These are phyloP conservation scores for Trachemys scripta DNA, from an alignment of 2,113 vertebrate species.

Conservation along the genomic window DNA sequence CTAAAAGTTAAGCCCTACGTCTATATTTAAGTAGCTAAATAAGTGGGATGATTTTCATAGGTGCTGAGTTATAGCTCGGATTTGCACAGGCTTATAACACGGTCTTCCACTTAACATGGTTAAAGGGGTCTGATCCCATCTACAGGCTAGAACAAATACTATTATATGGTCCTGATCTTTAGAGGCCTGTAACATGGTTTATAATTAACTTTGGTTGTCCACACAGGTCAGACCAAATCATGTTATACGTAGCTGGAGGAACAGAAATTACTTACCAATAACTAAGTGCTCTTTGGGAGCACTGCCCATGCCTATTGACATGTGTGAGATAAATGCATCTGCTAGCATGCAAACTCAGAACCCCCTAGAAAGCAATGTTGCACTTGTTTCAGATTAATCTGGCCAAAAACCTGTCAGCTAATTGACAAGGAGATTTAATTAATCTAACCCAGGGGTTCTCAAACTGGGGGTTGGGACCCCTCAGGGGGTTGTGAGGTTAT, in stretches of 20 bases:
- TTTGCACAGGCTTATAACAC: not conserved
- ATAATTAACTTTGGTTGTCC: not conserved
- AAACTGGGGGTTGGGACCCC: too few species aligned
- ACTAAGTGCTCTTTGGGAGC: not conserved
- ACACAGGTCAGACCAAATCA: not conserved
- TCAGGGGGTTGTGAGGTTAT: too few species aligned
- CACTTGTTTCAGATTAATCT: not conserved
- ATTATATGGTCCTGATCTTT: not conserved
- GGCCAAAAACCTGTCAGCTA: not conserved
- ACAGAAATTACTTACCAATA: not conserved
- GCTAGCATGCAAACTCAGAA: too few species aligned
- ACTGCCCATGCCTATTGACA: rapidly evolving
- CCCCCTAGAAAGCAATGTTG: not conserved
- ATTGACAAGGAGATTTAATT: not conserved
- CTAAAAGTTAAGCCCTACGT: not conserved
- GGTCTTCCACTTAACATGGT: not conserved
- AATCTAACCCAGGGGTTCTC: not conserved
- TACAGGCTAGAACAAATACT: not conserved
- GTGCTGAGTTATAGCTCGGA: not conserved
- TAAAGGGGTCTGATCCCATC: not conserved
- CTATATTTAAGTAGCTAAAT: not conserved
- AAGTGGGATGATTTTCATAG: not conserved
- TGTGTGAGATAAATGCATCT: not conserved
- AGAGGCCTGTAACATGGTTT: not conserved
- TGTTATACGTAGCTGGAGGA: not conserved